phyloP scores from a whole-genome alignment of 64 coral and sea anemone genomes.

The Trachythela sp. region DNA sequence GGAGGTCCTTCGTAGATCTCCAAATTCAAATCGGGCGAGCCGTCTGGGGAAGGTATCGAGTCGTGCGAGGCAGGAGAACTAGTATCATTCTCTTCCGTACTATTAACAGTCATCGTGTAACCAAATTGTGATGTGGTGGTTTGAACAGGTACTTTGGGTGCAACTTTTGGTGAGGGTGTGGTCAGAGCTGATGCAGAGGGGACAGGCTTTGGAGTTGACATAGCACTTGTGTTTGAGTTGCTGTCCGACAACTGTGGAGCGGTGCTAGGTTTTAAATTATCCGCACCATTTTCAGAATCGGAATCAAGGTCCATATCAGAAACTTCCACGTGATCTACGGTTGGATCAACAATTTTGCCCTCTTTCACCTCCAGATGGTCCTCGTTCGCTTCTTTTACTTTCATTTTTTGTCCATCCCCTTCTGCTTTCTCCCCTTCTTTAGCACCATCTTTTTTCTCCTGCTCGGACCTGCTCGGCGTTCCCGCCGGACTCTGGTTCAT shows the following conservation, averaged over 20 bases:
- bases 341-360: slow-evolving; percentile 63
- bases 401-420: not conserved
- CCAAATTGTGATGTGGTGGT: not conserved
- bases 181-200: not conserved
- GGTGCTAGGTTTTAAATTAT: slow-evolving; percentile 44
- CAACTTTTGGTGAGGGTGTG: not conserved
- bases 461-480: not conserved
- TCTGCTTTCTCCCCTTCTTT: not conserved
- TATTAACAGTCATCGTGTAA: slow-evolving; percentile 11
- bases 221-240: not conserved
- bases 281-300: slow-evolving; percentile 72
- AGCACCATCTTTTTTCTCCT: not conserved
- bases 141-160: not conserved
- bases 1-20: not conserved
- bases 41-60: not conserved
- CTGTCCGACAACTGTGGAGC: not conserved
- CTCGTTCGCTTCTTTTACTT: not conserved
- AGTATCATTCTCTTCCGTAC: not conserved
- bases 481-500: not conserved
- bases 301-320: slow-evolving; percentile 97
- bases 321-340: slow-evolving; percentile 92
- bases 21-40: slow-evolving; percentile 3
- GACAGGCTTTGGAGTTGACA: not conserved
- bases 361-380: slow-evolving; percentile 37
- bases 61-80: not conserved